These are phyloP conservation scores for Pyxicephalus adspersus DNA, from an alignment of 2,113 vertebrate genomes.

Conservation along the genomic window DNA sequence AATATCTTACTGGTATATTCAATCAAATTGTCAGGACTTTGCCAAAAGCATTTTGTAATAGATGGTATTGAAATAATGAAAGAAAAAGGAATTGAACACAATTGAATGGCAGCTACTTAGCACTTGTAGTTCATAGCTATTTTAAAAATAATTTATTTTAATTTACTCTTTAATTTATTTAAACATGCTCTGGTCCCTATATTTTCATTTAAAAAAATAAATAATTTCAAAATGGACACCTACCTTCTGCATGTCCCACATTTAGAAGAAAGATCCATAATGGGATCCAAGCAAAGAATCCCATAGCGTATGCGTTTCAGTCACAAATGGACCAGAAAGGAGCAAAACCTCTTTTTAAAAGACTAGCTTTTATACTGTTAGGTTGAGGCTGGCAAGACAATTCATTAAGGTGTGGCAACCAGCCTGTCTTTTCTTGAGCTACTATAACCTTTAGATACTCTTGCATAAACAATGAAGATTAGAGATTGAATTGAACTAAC, in stretches of 20 bases:
- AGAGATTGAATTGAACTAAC: background rate
- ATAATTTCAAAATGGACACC: background rate
- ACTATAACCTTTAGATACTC: background rate
- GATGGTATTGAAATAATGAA: too few relatives aligned
- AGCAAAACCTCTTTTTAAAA: background rate
- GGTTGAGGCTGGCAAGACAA: slow-evolving; percentile 4
- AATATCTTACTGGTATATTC: too few relatives aligned
- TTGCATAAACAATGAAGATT: background rate
- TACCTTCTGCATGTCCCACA: slow-evolving; percentile 16
- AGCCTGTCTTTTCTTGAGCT: background rate
- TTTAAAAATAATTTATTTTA: too few relatives aligned
- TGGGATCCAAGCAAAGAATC: slow-evolving; percentile 33
- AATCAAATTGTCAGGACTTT: too few relatives aligned
- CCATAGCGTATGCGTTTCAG: slow-evolving; percentile 14
- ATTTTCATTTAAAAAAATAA: too few relatives aligned
- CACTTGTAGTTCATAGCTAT: too few relatives aligned
- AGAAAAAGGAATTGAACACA: too few relatives aligned
- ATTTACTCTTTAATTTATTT: too few relatives aligned
- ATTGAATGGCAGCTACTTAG: too few relatives aligned
- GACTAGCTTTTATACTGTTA: slow-evolving; percentile 23
- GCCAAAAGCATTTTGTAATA: too few relatives aligned
- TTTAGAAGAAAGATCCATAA: slow-evolving; percentile 32
- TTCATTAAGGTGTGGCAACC: slow-evolving; percentile 12
- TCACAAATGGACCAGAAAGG: slow-evolving; percentile 2
- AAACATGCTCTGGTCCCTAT: too few relatives aligned